Evolutionary conservation across 2,113 vertebrate species (phyloP), one percentile per base, ranked within the genome.

Genomic region (Crotalus helleri): DNA sequence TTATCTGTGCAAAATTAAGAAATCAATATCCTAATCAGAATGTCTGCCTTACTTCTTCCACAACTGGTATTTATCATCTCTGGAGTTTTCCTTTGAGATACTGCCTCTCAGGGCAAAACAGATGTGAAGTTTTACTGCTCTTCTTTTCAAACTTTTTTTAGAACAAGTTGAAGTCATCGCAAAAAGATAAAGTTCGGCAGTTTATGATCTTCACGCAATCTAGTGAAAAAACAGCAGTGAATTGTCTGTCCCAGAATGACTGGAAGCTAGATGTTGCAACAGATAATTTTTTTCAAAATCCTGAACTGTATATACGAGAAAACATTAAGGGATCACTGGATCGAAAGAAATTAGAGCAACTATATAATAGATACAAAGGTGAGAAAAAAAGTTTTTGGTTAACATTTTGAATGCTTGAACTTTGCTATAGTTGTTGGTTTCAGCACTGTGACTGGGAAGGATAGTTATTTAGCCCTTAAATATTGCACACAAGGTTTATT

Each of bases 121-220:
- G 11, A 13, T 88, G 23, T 93, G 23, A 91, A 69, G 12, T 96
- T 90, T 96, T 91, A 58, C 7, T 96, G 2, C 92, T 96, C 24
- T 55, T 96, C n/a, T 96, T 59, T 94, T 95, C 95, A 94, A 88
- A 21, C 23, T 94, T 69, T 33, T 85, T 89, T 93, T 97, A 99
- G 99, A 99, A 99, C 99, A 99, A 99, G 98, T 98, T 99, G 99
- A 99, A 99, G 98, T 99, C 99, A 96, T 99, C 99, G 94, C 99
- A 99, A 98, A 99, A 99, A 98, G 99, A 99, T 98, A 99, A 99
- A 99, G 98, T 99, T 98, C 99, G 99, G 95, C 99, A 99, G 98
- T 99, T 99, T 97, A 99, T 99, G 98, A 99, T 99, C 97, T 99
- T 99, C 98, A 99, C 99, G 11, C 99, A 99, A 89, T 99, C 99